Conservation (phyloP, 2,113 vertebrate species). For the Hippoglossus stenolepis region DNA sequence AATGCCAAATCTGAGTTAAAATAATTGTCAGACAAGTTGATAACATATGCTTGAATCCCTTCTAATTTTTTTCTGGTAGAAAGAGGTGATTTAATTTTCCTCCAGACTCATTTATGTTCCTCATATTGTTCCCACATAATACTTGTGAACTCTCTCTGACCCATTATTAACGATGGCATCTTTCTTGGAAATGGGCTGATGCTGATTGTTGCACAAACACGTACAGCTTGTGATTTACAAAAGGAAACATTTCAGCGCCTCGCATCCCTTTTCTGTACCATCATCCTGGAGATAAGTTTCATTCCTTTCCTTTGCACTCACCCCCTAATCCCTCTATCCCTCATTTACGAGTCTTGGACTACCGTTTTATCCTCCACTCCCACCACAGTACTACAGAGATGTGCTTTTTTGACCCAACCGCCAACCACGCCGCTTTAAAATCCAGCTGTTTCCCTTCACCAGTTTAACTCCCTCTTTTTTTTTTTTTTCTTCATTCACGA, state of each 20-base stretch:
- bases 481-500: conserved; percentile 56
- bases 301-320: conserved; percentile 54
- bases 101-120: conserved; percentile 47
- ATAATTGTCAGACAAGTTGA: conserved; percentile 80
- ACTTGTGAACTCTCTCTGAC: conserved; percentile 51
- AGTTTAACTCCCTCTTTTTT: conserved; percentile 61
- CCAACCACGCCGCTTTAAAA: conserved; percentile 75
- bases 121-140: conserved; percentile 30
- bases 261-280: conserved; percentile 19
- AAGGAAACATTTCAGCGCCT: conserved; percentile 27
- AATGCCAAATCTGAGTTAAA: conserved; percentile 88
- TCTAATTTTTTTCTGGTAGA: conserved; percentile 63
- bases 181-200: conserved; percentile 51
- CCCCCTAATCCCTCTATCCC: conserved; percentile 52
- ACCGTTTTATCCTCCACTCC: conserved; percentile 73
- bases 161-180: conserved; percentile 51
- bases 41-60: conserved; percentile 78
- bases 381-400: conserved; percentile 66
- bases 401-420: conserved; percentile 57
- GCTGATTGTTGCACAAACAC: conserved; percentile 38
- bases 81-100: conserved; percentile 51
- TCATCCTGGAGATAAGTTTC: conserved; percentile 30
- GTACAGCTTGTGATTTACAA: conserved; percentile 29
- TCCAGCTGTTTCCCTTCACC: conserved; percentile 90
- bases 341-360: conserved; percentile 60